Percentiles rank a stretch among this genome's conserved stretches.
Evolutionary conservation across 1,140 invertebrate genomes (phyloP).

Genomic region (Leucophenga varia): DNA sequence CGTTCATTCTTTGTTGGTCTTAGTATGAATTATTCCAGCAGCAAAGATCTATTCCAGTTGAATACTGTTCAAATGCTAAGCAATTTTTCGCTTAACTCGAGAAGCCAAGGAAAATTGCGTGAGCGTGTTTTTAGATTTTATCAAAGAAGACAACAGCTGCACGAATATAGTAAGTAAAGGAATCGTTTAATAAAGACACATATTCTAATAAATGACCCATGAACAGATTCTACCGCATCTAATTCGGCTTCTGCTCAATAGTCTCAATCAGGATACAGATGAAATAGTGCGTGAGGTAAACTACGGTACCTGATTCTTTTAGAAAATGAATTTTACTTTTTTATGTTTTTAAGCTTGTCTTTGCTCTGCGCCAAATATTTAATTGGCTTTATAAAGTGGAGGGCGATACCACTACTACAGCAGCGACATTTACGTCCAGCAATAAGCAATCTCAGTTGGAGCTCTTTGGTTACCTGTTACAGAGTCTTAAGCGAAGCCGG

Average conservation of each 20-base stretch:
- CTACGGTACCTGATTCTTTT: no score
- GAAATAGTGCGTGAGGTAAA: conserved; percentile 38
- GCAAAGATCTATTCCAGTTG: conserved; percentile 35
- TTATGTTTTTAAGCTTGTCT: conserved; percentile 43
- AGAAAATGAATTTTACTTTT: no score
- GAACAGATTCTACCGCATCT: conserved; percentile 34
- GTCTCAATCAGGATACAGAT: conserved; percentile 39
- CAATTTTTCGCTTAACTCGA: conserved; percentile 33
- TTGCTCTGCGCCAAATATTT: conserved; percentile 37
- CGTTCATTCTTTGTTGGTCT: no score
- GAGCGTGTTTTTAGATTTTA: conserved; percentile 35
- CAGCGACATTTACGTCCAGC: conserved; percentile 4
- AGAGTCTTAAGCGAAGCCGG: conserved; percentile 38
- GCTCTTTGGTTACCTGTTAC: conserved; percentile 35
- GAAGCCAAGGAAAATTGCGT: conserved; percentile 30
- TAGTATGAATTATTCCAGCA: conserved; percentile 39
- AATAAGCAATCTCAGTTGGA: conserved; percentile 43
- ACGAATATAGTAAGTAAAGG: conserved; percentile 22
- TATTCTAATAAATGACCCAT: no score
- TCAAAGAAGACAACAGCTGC: conserved; percentile 37
- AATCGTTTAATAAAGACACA: no score
- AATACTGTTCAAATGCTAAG: conserved; percentile 38
- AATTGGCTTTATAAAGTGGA: no score
- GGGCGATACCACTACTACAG: no score
- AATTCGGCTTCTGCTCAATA: conserved; percentile 39